Conservation (phyloP, 1,140 invertebrate genomes). For the Stegodyphus dumicola region DNA sequence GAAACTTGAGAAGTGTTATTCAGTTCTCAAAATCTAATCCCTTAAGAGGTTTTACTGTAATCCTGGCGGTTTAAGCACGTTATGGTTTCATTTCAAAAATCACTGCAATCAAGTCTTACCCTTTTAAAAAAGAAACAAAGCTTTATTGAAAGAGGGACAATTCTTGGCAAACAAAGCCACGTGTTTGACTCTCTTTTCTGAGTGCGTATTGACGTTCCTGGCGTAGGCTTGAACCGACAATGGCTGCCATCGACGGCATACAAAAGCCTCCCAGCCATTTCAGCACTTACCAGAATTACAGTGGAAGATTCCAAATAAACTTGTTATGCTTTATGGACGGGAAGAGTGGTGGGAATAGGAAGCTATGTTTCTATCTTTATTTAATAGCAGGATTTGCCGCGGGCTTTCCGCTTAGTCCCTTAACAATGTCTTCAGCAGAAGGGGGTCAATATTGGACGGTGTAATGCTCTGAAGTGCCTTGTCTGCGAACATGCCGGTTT, state of each 20-base stretch:
- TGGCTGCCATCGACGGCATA: slow-evolving; percentile 4
- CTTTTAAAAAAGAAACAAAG: not conserved
- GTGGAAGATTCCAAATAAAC: slow-evolving; percentile 47
- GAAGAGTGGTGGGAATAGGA: slow-evolving; percentile 27
- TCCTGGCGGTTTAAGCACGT: too few species aligned
- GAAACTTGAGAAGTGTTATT: too few species aligned
- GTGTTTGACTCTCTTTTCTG: not conserved
- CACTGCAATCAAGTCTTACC: not conserved
- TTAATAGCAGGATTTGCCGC: slow-evolving; percentile 48
- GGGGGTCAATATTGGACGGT: slow-evolving; percentile 55
- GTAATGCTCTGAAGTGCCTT: slow-evolving; percentile 35
- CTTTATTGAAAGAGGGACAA: slow-evolving; percentile 2
- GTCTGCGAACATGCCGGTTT: slow-evolving; percentile 6
- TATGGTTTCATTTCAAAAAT: not conserved
- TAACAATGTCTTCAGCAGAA: slow-evolving; percentile 52
- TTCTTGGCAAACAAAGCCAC: not conserved
- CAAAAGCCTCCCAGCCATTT: slow-evolving; percentile 46
- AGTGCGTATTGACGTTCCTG: not conserved
- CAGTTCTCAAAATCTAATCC: too few species aligned
- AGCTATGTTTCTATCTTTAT: slow-evolving; percentile 47
- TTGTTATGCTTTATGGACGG: slow-evolving; percentile 51
- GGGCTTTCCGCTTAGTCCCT: slow-evolving; percentile 51
- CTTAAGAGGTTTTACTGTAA: too few species aligned
- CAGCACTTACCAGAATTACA: slow-evolving; percentile 55
- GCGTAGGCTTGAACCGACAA: slow-evolving; percentile 16